Base-by-base conservation (phyloP, 2,797 vertebrate species). In the Chelmon rostratus region DNA sequence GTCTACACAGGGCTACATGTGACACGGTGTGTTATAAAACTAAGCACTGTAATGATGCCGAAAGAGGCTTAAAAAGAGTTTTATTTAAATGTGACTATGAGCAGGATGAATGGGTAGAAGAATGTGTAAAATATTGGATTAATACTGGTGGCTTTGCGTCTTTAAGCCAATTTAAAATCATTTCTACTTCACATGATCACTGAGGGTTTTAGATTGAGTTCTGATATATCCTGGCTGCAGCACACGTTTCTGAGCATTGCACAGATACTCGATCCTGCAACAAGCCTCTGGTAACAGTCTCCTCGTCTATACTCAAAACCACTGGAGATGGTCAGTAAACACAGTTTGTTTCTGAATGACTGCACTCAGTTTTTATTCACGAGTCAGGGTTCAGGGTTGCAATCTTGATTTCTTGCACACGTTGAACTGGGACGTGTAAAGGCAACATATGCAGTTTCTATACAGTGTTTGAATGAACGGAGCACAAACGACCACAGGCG, bases 401-500 rank as follows among this genome's bases (percentile, higher is more conserved):
- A 38, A 52, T 50, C 38, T 81, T 65, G 28, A 59, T 66, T 54
- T 54, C 64, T 58, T 31, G 21, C 42, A 44, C 12, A 13, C 38
- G n/a, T 8, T 73, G n/a, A 49, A 21, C 19, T 33, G 44, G 19
- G 28, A 38, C 21, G 23, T 68, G 38, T 28, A 4, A 47, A 23
- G n/a, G 28, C 44, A 52, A 35, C 18, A 7, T 38, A 1, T 47
- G 42, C 2, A 12, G 80, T 52, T 63, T 71, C 6, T 68, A 15
- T 37, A 69, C 31, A 2, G 44, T 70, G 62, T 79, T 65, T 56
- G 33, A 58, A 57, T 61, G 68, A 76, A 44, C 18, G 21, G 46
- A 53, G 33, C 13, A 46, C 47, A 77, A 84, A 78, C 69, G 84
- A 31, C 75, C 70, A 59, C 54, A 23, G 44, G 77, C 38, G 77